Evolutionary conservation across 2,888 invertebrate species (phyloP).

Genomic region (Pterostichus niger): DNA sequence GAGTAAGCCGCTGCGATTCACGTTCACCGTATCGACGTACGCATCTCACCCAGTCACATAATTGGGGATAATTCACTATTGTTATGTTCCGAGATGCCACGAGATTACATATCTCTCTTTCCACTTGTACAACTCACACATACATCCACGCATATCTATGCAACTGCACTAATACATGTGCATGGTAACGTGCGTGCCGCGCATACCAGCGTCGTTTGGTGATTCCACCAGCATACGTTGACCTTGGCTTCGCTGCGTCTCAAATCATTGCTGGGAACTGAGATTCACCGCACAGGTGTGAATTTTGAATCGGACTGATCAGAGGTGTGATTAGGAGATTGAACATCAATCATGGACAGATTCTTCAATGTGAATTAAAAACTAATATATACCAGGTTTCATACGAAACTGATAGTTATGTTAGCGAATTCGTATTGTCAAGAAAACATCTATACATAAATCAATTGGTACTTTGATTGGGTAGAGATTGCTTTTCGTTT

Average conservation of each 20-base stretch:
- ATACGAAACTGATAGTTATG: too few relatives aligned
- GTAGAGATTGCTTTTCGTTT: too few relatives aligned
- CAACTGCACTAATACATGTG: neutral
- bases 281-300: conserved; percentile 35
- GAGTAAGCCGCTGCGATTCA: conserved; percentile 32
- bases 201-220: conserved; percentile 39
- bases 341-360: neutral
- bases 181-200: conserved; percentile 6
- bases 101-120: conserved; percentile 62
- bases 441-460: too few relatives aligned
- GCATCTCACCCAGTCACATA: conserved; percentile 69
- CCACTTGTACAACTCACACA: conserved; percentile 45
- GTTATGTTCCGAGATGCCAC: conserved; percentile 68
- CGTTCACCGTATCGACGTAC: conserved; percentile 48
- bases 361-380: too few relatives aligned
- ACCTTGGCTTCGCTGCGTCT: conserved; percentile 27
- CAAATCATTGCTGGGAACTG: conserved; percentile 5
- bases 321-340: conserved; percentile 4
- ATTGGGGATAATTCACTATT: conserved; percentile 74
- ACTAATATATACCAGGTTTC: too few relatives aligned
- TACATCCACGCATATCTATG: conserved; percentile 51
- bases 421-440: too few relatives aligned
- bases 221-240: conserved; percentile 39
- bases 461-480: too few relatives aligned
- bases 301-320: conserved; percentile 13